Evolutionary conservation across 2,888 invertebrate species (phyloP).

Genomic region (Phaonia tiefii): DNA sequence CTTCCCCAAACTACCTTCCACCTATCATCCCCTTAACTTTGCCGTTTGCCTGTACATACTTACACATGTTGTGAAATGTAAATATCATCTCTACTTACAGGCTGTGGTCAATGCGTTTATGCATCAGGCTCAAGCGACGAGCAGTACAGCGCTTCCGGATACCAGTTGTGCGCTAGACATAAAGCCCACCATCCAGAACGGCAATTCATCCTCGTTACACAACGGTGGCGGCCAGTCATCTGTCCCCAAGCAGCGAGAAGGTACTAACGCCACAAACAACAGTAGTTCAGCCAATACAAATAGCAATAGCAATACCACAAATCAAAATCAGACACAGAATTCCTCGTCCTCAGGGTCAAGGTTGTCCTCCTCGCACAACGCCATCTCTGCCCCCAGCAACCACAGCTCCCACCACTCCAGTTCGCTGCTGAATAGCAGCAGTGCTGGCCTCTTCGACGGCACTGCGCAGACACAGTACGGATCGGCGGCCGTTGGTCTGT

Average conservation of each 20-base stretch:
- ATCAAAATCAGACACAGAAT: constrained; percentile 70
- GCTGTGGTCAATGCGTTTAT: constrained; percentile 93
- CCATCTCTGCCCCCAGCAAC: constrained; percentile 69
- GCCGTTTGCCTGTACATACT: too few relatives aligned
- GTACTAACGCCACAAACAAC: constrained; percentile 81
- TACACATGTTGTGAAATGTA: not conserved
- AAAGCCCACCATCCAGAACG: constrained; percentile 83
- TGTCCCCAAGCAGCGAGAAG: constrained; percentile 89
- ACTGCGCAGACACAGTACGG: constrained; percentile 74
- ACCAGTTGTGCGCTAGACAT: constrained; percentile 84
- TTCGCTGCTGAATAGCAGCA: constrained; percentile 70
- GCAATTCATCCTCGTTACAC: constrained; percentile 72
- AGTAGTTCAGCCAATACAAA: constrained; percentile 70
- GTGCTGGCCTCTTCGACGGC: constrained; percentile 76
- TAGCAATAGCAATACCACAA: constrained; percentile 68
- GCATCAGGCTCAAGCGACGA: constrained; percentile 87
- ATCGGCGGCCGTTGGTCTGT: constrained; percentile 61
- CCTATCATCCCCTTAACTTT: too few relatives aligned
- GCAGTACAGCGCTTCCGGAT: constrained; percentile 81
- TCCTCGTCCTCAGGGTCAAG: constrained; percentile 69
- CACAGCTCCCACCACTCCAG: constrained; percentile 62
- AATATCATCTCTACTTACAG: constrained; percentile 75
- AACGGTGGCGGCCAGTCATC: constrained; percentile 78
- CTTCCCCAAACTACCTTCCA: too few relatives aligned
- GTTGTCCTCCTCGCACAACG: constrained; percentile 66